These are phyloP conservation scores for Volucella inflata DNA, from an alignment of 2,888 invertebrate species.

Conservation along the genomic window DNA sequence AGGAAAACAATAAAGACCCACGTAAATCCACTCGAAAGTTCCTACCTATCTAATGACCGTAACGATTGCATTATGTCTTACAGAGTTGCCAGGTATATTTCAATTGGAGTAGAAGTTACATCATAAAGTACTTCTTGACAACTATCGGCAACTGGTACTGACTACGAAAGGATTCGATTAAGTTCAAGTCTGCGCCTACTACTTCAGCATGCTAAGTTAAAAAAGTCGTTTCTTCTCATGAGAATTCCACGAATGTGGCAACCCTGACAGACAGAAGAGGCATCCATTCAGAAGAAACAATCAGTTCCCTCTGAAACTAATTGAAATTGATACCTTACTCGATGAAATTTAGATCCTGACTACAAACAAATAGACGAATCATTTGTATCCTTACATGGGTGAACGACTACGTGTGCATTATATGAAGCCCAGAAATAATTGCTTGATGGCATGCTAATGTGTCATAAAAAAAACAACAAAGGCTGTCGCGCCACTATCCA, in stretches of 20 bases:
- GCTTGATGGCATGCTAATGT: constrained; percentile 65
- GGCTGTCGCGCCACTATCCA: constrained; percentile 12
- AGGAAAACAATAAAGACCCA: constrained; percentile 1
- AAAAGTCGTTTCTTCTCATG: too few species aligned
- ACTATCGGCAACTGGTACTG: too few species aligned
- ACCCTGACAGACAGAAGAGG: neutral
- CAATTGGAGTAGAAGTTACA: too few species aligned
- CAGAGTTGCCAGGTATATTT: too few species aligned
- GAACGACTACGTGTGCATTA: neutral
- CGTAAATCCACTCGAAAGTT: neutral
- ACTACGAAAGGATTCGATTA: too few species aligned
- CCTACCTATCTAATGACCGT: constrained; percentile 3
- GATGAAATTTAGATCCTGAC: neutral
- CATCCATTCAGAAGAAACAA: constrained; percentile 13
- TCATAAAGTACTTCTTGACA: too few species aligned
- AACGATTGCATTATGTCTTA: neutral
- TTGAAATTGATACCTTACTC: constrained; percentile 59
- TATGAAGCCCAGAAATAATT: constrained; percentile 47
- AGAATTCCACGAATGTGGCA: too few species aligned
- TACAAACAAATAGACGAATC: neutral
- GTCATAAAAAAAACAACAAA: constrained; percentile 54
- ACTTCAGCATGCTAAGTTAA: too few species aligned
- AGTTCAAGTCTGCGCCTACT: too few species aligned
- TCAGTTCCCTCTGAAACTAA: constrained; percentile 48
- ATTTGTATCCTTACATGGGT: neutral